Conservation (phyloP, 2,888 invertebrate species). For the Sesia apiformis region DNA sequence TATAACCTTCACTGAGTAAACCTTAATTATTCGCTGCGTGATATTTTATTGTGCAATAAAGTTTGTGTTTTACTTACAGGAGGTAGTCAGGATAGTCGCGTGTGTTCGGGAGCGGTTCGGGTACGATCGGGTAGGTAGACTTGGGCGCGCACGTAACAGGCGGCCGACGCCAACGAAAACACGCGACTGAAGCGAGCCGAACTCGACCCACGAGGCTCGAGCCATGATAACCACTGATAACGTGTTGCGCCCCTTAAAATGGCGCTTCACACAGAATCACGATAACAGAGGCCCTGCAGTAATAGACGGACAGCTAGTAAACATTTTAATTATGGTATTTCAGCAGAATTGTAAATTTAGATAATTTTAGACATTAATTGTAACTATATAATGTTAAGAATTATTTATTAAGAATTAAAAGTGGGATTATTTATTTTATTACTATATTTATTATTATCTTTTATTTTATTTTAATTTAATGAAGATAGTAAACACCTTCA, state of each 20-base stretch:
- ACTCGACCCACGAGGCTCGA: slow-evolving; percentile 38
- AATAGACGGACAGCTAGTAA: no score
- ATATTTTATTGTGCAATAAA: not conserved
- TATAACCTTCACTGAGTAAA: not conserved
- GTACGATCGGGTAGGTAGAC: slow-evolving; percentile 18
- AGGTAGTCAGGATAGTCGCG: not conserved
- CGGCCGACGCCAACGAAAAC: slow-evolving; percentile 42
- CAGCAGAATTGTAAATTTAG: no score
- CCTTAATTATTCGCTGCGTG: not conserved
- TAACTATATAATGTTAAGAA: no score
- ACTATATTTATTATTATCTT: no score
- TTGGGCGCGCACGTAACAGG: slow-evolving; percentile 23
- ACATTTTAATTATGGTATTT: no score
- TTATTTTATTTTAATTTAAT: no score
- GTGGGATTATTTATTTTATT: no score
- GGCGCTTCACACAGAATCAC: not conserved
- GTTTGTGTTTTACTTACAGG: not conserved
- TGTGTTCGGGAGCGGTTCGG: not conserved
- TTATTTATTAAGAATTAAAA: no score
- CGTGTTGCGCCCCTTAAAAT: slow-evolving; percentile 14
- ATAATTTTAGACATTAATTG: no score
- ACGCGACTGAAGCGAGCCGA: slow-evolving; percentile 40
- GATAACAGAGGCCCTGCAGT: no score
- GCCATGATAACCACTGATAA: slow-evolving; percentile 62
- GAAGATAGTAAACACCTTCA: no score